Base-by-base conservation (phyloP, 2,888 invertebrate species). In the Neoaliturus tenellus region DNA sequence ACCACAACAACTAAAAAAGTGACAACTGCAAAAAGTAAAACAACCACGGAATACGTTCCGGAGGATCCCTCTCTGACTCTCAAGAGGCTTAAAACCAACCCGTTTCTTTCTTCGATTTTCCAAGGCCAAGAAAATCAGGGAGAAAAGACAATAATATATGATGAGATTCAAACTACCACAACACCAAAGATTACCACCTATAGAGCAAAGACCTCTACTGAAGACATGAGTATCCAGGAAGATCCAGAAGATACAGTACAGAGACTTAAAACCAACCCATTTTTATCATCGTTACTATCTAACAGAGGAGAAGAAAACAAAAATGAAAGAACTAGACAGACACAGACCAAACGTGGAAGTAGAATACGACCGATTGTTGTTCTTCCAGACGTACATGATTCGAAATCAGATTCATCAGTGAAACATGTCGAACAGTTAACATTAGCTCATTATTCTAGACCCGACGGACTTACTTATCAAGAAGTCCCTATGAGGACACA, bases 391-490 rank as follows among this genome's bases (percentile, higher is more conserved):
- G 55, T 33, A 20, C n/a, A 4, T n/a, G 33, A 51, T 23, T 14
- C 20, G n/a, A 48, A 51, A 28, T 62, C 84, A 5, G 75, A 73
- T 51, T 80, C 83, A 0, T 84, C 84, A 3, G 86, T 86, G 1
- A 87, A 87, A 41, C 87, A 86, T 35, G 87, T 88, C 10, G 87
- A 88, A 85, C 86, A 87, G 58, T 83, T 88, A 12, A 88, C 88
- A 0, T 82, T 87, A n/a, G 87, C 87, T 2, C 88, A 88, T 80
- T 88, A 85, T 62, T 85, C 87, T 0, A 82, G 84, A 31, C 78
- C 80, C 17, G 85, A 81, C 8, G 81, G 85, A 8, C 81, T 81
- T 23, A 51, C 80, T 20, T 83, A 86, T 20, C 83, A 82, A 80
- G 80, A 85, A 23, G 82, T 86, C 44, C 85, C 86, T 0, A 71